Base-by-base conservation (phyloP, 2,113 vertebrate species). In the Proteles cristata region DNA sequence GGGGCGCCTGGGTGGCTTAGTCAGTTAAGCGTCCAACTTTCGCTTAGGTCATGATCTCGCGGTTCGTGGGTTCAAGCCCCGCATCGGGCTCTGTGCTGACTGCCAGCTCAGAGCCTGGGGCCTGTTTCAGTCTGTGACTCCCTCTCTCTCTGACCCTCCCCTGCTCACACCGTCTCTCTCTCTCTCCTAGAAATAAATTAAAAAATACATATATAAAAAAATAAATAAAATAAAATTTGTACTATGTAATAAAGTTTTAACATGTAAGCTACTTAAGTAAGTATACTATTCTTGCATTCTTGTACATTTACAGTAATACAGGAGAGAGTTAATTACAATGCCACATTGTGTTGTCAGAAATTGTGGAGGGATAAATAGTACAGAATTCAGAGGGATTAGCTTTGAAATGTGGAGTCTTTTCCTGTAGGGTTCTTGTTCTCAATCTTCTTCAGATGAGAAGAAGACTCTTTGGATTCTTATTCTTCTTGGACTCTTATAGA, bases 211-310 rank as follows among this genome's bases (percentile, higher is more conserved):
- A n/a, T n/a, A n/a, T n/a, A n/a, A n/a, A n/a, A n/a, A n/a, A n/a
- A n/a, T n/a, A n/a, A n/a, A n/a, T n/a, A n/a, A n/a, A n/a, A n/a
- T 92, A 91, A 95, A 76, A 77, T 88, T 23, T 66, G 19, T 9
- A 82, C 5, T 23, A 48, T 55, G 82, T 87, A 80, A 79, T 85
- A 39, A 76, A 63, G 10, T 68, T 81, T 90, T 69, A 92, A 73
- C 53, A 88, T 79, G 50, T 31, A 88, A 80, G 94, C 0, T 82
- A 87, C 25, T 76, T 83, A 77, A 16, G 11, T 86, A 66, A 63
- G 45, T 66, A 71, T 53, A 63, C 4, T 61, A 55, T 88, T 93
- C 48, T 93, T 88, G 5, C 53, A 55, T 88, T 93, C 48, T 93
- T 88, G 5, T 83, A 91, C 16, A 43, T 39, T 86, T 91, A 61